Percentiles rank a stretch among this genome's conserved stretches.
These are phyloP conservation scores for Diabrotica undecimpunctata DNA, from an alignment of 1,140 invertebrate species.

Conservation along the genomic window DNA sequence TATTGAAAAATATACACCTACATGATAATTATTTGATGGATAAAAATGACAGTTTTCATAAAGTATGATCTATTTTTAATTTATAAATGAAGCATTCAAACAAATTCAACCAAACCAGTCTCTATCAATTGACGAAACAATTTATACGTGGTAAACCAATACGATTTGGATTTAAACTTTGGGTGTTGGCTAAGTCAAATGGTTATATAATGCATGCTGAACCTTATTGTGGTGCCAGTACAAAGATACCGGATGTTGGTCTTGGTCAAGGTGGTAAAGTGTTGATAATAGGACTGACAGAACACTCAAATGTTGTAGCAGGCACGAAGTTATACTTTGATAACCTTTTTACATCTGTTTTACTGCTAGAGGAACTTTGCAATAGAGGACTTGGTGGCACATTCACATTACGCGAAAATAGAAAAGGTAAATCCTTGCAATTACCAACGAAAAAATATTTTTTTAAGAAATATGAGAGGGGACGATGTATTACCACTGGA, in stretches of 20 bases:
- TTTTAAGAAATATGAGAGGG: too few species aligned
- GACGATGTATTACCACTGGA: too few species aligned
- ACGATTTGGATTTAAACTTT: too few species aligned
- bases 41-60: neutral
- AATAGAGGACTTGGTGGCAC: conserved; percentile 11
- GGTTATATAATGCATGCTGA: too few species aligned
- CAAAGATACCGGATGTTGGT: too few species aligned
- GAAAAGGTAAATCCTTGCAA: neutral
- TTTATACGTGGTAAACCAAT: too few species aligned
- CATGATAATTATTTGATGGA: neutral
- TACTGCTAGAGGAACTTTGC: conserved; percentile 10
- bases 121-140: neutral
- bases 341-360: neutral
- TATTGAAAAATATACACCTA: neutral
- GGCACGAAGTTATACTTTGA: conserved; percentile 16
- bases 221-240: too few species aligned
- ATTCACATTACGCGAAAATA: conserved; percentile 11
- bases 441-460: conserved; percentile 5
- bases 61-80: neutral
- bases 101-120: neutral
- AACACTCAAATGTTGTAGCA: conserved; percentile 4
- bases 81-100: conserved; percentile 4
- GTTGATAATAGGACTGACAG: conserved; percentile 8
- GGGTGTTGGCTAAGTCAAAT: too few species aligned
- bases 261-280: conserved; percentile 14